Evolutionary conservation across 1,140 invertebrate species (phyloP).

Genomic region (Lordiphosa collinella): DNA sequence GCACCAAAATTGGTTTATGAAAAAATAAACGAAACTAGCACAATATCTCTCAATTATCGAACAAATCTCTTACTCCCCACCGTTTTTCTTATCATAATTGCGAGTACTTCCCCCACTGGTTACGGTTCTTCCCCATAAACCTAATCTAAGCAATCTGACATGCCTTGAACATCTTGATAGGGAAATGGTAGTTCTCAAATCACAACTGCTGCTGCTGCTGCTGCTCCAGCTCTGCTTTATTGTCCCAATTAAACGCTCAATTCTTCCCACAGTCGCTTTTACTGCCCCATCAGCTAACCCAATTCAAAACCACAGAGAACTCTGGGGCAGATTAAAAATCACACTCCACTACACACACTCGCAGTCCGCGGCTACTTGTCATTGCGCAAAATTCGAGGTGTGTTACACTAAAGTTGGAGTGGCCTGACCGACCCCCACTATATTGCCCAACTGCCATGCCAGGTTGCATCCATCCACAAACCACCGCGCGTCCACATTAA

Average conservation of each 20-base stretch:
- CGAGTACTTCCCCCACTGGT: background rate
- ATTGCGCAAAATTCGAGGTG: conserved; percentile 61
- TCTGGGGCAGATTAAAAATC: conserved; percentile 29
- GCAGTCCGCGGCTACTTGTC: conserved; percentile 54
- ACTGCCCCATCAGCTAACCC: conserved; percentile 28
- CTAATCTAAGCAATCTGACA: conserved; percentile 34
- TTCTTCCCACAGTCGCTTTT: conserved; percentile 42
- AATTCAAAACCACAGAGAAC: conserved; percentile 37
- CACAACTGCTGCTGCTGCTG: background rate
- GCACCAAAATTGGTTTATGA: too few species aligned
- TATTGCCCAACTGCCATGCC: conserved; percentile 44
- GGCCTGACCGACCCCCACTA: conserved; percentile 33
- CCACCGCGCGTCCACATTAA: conserved; percentile 56
- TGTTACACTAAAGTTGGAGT: conserved; percentile 30
- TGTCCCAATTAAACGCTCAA: conserved; percentile 48
- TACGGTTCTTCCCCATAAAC: conserved; percentile 37
- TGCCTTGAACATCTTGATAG: conserved; percentile 36
- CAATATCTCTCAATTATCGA: too few species aligned
- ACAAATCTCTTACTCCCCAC: background rate
- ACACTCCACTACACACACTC: conserved; percentile 23
- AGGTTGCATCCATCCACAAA: conserved; percentile 17
- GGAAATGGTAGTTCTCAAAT: conserved; percentile 11
- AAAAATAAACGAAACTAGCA: too few species aligned
- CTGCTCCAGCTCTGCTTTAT: conserved; percentile 13
- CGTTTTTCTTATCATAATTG: background rate